Base-by-base conservation (phyloP, 2,113 vertebrate species). In the Clarias gariepinus region DNA sequence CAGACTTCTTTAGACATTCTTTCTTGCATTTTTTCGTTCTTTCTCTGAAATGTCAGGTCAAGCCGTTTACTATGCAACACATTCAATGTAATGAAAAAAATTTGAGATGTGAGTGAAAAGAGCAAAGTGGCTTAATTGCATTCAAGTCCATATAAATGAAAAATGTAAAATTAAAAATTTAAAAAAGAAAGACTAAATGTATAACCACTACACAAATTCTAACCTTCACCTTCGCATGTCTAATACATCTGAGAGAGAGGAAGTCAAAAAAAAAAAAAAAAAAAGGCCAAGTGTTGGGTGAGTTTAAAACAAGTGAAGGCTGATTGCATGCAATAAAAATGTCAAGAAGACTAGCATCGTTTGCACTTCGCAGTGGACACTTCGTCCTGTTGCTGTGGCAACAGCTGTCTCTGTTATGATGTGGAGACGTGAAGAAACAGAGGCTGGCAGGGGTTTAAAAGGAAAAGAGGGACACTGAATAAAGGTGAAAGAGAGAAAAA, bases 321-420 rank as follows among this genome's bases (percentile, higher is more conserved):
- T 36, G 30, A 80, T 30, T 36, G 28, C 57, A 33, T 55, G 63
- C 81, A 68, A 83, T 30, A 83, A 30, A 83, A 69, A 57, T 71
- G 64, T 69, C 82, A 57, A 1, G 28, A 23, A 57, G 64, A 57
- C 78, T 71, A 57, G 53, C 66, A 33, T 83, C 30, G 36, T 33
- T 69, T 71, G 71, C 64, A 83, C n/a, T 53, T 28, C 13, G 25
- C 41, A 9, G 21, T 57, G 28, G 52, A 68, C 28, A 71, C 55
- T 60, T 61, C 23, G 78, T 80, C 30, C 78, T 36, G 78, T 80
- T 60, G 60, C 28, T 80, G 28, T 80, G 78, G 78, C 55, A 80
- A 33, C 30, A 11, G 78, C 78, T 60, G 30, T 36, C 55, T 36
- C 57, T 80, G 21, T 63, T 63, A 19, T 33, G 53, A 30, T 19